Evolutionary conservation across 2,888 invertebrate genomes (phyloP).

Genomic region (Pachliopta kotzebuea): DNA sequence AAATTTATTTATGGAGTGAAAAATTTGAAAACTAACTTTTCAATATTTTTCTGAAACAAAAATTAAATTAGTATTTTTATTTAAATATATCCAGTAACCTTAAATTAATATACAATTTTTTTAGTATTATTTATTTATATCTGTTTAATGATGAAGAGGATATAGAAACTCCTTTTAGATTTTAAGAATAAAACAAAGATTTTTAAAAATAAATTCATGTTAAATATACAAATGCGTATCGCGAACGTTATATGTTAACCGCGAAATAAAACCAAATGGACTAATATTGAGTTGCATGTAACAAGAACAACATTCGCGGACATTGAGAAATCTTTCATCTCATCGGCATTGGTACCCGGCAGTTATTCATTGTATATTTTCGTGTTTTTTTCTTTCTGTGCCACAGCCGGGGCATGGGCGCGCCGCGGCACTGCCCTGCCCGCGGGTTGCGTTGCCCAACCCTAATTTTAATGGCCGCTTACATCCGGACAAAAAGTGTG

Average conservation of each 20-base stretch:
- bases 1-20: too few species aligned
- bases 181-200: neutral
- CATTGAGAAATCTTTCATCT: conserved; percentile 75
- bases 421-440: conserved; percentile 73
- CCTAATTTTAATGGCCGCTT: conserved; percentile 81
- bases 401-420: conserved; percentile 54
- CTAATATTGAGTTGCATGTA: conserved; percentile 71
- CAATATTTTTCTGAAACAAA: too few species aligned
- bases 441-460: conserved; percentile 72
- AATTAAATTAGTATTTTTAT: too few species aligned
- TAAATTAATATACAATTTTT: too few species aligned
- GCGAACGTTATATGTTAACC: conserved; percentile 28
- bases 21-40: too few species aligned
- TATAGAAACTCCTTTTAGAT: too few species aligned
- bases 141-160: too few species aligned
- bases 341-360: conserved; percentile 65
- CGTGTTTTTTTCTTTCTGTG: conserved; percentile 60
- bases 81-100: too few species aligned
- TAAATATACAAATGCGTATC: conserved; percentile 30
- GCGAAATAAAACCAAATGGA: conserved; percentile 32
- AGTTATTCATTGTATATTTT: conserved; percentile 65
- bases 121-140: too few species aligned
- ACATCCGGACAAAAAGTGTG: conserved; percentile 72
- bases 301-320: conserved; percentile 68
- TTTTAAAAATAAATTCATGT: neutral